Base-by-base conservation (phyloP, 2,797 vertebrate genomes). In the Sphenodon punctatus region DNA sequence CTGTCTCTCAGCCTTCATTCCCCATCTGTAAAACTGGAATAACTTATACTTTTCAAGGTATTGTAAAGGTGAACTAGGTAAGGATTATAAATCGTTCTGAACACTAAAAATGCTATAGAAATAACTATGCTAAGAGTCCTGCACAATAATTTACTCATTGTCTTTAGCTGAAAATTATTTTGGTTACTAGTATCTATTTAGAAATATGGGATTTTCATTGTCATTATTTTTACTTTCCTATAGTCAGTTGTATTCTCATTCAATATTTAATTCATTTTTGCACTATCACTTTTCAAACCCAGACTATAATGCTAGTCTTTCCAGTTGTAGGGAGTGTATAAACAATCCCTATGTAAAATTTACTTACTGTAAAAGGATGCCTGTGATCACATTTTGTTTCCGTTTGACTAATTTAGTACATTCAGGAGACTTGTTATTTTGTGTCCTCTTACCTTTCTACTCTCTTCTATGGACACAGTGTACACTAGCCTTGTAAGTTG, bases 381-480 rank as follows among this genome's bases (percentile, higher is more conserved):
- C 61, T 43, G 55, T 48, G 85, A 80, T 90, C 74, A 3, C 73
- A 13, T 91, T 89, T 82, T 88, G 68, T 90, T 93, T 90, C 85
- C 61, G 0, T 38, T 30, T 79, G 73, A 78, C 66, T 91, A 45
- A 89, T 86, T 81, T 42, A 78, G 69, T 71, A 43, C 58, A 4
- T 9, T 66, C 32, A 12, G 58, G 39, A 56, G 46, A n/a, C 67
- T 71, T 58, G 41, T 70, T 34, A 9, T 36, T 4, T 61, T 75
- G 58, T 41, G 32, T 51, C 70, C n/a, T 84, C 0, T 49, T 34
- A 23, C 65, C 74, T 79, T 55, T 74, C 49, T 56, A 61, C 42
- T 25, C 60, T 75, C 67, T 67, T 30, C 14, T 41, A n/a, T 46
- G 34, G 51, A 56, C 19, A 27, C 5, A 43, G 16, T 5, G n/a